Evolutionary conservation across 2,113 vertebrate species (phyloP).

Genomic region (Alligator mississippiensis): DNA sequence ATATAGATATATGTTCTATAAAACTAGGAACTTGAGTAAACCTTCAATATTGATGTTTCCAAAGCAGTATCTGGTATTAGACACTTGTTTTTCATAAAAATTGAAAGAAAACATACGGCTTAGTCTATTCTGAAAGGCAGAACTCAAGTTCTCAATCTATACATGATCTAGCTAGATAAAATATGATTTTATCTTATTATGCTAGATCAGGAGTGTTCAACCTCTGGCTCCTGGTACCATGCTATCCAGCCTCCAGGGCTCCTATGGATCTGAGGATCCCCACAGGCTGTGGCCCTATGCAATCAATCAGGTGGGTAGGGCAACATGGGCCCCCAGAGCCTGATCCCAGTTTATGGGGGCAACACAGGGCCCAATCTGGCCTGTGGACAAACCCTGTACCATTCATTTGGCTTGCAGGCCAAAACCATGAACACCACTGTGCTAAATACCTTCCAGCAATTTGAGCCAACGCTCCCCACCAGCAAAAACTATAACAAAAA

Average conservation of each 20-base stretch:
- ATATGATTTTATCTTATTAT: neutral
- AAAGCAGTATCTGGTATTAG: neutral
- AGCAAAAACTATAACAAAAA: neutral
- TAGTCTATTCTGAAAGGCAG: neutral
- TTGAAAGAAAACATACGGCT: neutral
- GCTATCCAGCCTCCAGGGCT: neutral
- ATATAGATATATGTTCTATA: neutral
- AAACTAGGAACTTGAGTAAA: neutral
- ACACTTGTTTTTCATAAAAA: neutral
- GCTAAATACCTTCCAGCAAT: neutral
- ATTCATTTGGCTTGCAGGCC: too few species aligned
- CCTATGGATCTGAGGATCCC: too few species aligned
- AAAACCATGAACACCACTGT: too few species aligned
- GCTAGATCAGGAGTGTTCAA: neutral
- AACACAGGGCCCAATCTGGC: too few species aligned
- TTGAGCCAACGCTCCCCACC: neutral
- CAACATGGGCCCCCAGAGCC: too few species aligned
- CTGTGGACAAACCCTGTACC: too few species aligned
- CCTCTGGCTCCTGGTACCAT: neutral
- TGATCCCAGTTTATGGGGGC: too few species aligned
- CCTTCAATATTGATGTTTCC: rapidly evolving
- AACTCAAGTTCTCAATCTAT: neutral
- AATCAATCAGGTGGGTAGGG: too few species aligned
- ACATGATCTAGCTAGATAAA: rapidly evolving
- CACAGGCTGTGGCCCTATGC: too few species aligned